These are phyloP conservation scores for Pseudobourletiella spinata DNA, from an alignment of 1,140 invertebrate species.

Conservation along the genomic window DNA sequence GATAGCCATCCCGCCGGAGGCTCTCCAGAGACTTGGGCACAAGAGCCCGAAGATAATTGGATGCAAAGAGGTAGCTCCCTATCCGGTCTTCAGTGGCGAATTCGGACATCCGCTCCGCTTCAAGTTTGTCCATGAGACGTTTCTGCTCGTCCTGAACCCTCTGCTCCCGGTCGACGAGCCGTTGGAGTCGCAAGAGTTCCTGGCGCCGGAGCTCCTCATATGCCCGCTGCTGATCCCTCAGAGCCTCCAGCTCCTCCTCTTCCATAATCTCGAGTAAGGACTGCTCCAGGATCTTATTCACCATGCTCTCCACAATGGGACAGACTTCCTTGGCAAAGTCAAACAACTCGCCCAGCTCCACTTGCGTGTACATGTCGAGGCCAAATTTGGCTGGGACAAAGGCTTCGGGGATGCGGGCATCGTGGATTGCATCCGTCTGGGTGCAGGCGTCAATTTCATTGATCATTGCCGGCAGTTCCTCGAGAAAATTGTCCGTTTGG, in stretches of 20 bases:
- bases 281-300: conserved; percentile 9
- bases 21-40: not conserved
- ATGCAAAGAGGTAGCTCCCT: not conserved
- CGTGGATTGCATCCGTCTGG: conserved; percentile 5
- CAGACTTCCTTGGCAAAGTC: not conserved
- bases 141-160: not conserved
- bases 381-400: conserved; percentile 8
- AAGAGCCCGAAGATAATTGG: not conserved
- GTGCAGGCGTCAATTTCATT: not conserved
- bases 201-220: conserved; percentile 2
- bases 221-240: conserved; percentile 1
- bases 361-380: conserved; percentile 4
- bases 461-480: not conserved
- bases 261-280: conserved; percentile 11
- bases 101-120: not conserved
- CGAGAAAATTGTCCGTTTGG: conserved; percentile 1
- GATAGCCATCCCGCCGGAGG: not conserved
- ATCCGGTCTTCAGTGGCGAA: not conserved
- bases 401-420: not conserved
- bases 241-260: conserved; percentile 10
- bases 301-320: not conserved
- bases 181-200: not conserved
- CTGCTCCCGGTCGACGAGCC: not conserved
- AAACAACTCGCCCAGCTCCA: conserved; percentile 5
- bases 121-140: not conserved